Percentiles rank a stretch among this genome's conserved stretches.
Conservation (phyloP, 2,888 invertebrate genomes). For the Heliconius hortense region DNA sequence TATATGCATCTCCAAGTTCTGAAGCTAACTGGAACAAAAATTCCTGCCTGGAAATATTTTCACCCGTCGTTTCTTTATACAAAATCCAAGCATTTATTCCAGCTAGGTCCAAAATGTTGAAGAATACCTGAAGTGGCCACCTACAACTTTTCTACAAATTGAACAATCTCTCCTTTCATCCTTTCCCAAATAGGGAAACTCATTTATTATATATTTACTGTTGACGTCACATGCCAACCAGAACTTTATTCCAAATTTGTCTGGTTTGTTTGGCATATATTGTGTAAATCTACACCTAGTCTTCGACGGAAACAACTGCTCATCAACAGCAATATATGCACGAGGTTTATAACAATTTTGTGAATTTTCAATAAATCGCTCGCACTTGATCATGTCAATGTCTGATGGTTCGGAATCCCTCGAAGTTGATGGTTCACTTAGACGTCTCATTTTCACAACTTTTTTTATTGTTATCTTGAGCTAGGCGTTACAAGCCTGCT, state of each 20-base stretch:
- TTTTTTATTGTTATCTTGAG: too few relatives aligned
- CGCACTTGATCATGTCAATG: too few relatives aligned
- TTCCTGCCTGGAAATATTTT: constrained; percentile 29
- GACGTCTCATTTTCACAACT: too few relatives aligned
- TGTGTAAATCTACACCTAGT: constrained; percentile 30
- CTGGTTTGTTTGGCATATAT: constrained; percentile 25
- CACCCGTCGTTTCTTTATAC: constrained; percentile 25
- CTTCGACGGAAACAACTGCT: constrained; percentile 29
- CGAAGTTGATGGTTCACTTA: too few relatives aligned
- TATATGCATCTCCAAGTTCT: constrained; percentile 21
- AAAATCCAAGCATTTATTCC: background rate
- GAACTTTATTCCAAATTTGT: constrained; percentile 10
- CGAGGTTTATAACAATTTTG: constrained; percentile 43
- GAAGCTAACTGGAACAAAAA: constrained; percentile 24
- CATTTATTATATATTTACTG: constrained; percentile 24
- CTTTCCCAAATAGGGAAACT: constrained; percentile 18
- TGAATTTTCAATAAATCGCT: constrained; percentile 39
- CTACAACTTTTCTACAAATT: too few relatives aligned
- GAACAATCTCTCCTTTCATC: too few relatives aligned
- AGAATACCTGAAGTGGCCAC: too few relatives aligned
- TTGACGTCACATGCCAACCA: constrained; percentile 30
- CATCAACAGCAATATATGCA: constrained; percentile 29
- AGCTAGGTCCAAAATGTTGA: too few relatives aligned
- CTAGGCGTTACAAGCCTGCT: too few relatives aligned
- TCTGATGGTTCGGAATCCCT: too few relatives aligned